phyloP scores from a whole-genome alignment of 2,888 invertebrate species.

The Meta bourneti region DNA sequence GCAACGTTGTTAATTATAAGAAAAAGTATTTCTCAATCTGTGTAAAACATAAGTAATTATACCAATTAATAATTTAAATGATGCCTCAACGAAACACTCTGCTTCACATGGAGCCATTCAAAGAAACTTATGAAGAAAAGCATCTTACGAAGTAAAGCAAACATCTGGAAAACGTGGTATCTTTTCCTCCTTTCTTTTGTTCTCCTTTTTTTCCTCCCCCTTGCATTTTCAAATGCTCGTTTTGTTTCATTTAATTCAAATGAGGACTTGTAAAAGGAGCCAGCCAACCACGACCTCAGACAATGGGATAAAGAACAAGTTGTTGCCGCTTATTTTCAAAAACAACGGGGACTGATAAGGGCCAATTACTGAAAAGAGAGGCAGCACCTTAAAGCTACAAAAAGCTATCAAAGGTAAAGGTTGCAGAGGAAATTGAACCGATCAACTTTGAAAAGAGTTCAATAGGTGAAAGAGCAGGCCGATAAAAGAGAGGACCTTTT shows the following conservation, averaged over 20 bases:
- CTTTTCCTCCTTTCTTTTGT: background rate
- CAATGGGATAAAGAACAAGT: conserved; percentile 26
- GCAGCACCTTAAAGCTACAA: conserved; percentile 24
- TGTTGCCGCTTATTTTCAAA: conserved; percentile 25
- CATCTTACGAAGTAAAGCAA: conserved; percentile 17
- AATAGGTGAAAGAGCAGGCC: conserved; percentile 23
- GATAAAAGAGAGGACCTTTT: background rate
- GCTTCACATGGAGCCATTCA: conserved; percentile 20
- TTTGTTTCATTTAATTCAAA: conserved; percentile 36
- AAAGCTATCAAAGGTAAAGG: conserved; percentile 23
- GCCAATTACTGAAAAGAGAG: conserved; percentile 31
- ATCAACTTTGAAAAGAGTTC: conserved; percentile 32
- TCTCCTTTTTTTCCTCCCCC: conserved; percentile 6
- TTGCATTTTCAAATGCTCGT: conserved; percentile 22
- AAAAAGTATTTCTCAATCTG: conserved; percentile 46
- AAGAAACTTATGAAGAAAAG: background rate
- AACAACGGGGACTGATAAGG: conserved; percentile 35
- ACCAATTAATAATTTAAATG: conserved; percentile 61
- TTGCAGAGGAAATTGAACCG: conserved; percentile 23
- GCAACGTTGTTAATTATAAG: conserved; percentile 46
- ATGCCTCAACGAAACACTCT: conserved; percentile 37
- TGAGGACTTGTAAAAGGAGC: conserved; percentile 10
- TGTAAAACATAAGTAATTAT: conserved; percentile 50
- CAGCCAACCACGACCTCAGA: conserved; percentile 5
- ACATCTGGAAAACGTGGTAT: conserved; percentile 15